These are phyloP conservation scores for Cylloceria caligata DNA, from an alignment of 2,888 invertebrate genomes.

Conservation along the genomic window DNA sequence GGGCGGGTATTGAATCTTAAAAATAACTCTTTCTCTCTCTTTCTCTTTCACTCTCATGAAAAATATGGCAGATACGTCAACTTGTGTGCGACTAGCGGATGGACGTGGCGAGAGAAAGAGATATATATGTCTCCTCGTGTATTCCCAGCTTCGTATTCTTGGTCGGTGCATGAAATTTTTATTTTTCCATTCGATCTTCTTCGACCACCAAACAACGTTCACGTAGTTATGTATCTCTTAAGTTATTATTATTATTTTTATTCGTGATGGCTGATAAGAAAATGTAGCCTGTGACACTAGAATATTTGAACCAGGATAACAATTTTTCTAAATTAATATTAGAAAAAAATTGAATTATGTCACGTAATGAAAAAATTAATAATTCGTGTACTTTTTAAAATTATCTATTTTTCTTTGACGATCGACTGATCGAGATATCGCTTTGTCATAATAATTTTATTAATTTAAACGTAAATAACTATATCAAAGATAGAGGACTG, in stretches of 20 bases:
- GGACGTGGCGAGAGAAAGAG: slow-evolving; percentile 45
- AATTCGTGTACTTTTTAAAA: neutral
- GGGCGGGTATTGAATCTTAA: slow-evolving; percentile 60
- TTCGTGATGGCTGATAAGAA: neutral
- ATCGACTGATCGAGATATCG: neutral
- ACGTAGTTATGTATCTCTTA: neutral
- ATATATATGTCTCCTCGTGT: slow-evolving; percentile 27
- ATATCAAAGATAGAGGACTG: neutral
- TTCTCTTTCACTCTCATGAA: slow-evolving; percentile 33
- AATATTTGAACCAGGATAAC: neutral
- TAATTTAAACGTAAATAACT: neutral
- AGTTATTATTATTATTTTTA: slow-evolving; percentile 2
- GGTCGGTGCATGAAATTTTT: slow-evolving; percentile 37
- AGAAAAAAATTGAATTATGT: neutral
- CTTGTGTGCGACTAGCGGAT: slow-evolving; percentile 35
- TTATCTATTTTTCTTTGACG: too few relatives aligned
- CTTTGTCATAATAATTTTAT: neutral
- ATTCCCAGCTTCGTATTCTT: slow-evolving; percentile 33
- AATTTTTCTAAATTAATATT: neutral
- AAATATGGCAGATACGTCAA: slow-evolving; percentile 56
- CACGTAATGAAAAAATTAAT: neutral
- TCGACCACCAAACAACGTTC: neutral
- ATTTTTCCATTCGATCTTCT: slow-evolving; percentile 39
- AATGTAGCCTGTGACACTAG: neutral
- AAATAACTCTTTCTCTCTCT: slow-evolving; percentile 64